A percentile compares a stretch with the other conserved stretches of the same genome.
Evolutionary conservation across 2,113 vertebrate species (phyloP).

Genomic region (Mormoops blainvillei): DNA sequence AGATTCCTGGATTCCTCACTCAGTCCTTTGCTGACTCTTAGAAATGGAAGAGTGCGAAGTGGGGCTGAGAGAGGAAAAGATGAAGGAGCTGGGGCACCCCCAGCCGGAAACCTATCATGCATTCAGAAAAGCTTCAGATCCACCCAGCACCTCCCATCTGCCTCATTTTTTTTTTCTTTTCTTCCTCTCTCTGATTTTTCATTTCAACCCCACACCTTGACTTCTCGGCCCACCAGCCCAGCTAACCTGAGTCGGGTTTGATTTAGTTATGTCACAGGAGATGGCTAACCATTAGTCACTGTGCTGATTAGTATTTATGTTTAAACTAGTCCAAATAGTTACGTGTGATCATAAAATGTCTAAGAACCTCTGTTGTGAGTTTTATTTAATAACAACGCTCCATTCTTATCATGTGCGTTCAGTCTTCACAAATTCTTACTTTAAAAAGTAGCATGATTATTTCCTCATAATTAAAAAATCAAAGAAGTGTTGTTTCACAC

Average conservation of each 20-base stretch:
- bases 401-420: not conserved
- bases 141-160: not conserved
- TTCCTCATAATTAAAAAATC: not conserved
- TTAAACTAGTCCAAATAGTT: not conserved
- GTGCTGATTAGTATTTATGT: not conserved
- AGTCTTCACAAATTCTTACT: not conserved
- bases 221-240: not conserved
- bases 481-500: not conserved
- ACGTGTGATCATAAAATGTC: not conserved
- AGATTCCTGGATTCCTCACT: not conserved
- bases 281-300: not conserved
- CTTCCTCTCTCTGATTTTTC: not conserved
- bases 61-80: not conserved
- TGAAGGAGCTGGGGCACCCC: accelerated
- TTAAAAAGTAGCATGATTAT: not conserved
- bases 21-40: not conserved
- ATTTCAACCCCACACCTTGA: not conserved
- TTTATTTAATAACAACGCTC: not conserved
- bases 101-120: not conserved
- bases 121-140: not conserved
- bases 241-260: not conserved
- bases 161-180: not conserved
- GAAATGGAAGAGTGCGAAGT: not conserved
- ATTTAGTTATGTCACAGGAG: not conserved
- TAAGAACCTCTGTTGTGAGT: not conserved